Evolutionary conservation across 2,888 invertebrate genomes (phyloP).

Genomic region (Hermaeophaga mercurialis): DNA sequence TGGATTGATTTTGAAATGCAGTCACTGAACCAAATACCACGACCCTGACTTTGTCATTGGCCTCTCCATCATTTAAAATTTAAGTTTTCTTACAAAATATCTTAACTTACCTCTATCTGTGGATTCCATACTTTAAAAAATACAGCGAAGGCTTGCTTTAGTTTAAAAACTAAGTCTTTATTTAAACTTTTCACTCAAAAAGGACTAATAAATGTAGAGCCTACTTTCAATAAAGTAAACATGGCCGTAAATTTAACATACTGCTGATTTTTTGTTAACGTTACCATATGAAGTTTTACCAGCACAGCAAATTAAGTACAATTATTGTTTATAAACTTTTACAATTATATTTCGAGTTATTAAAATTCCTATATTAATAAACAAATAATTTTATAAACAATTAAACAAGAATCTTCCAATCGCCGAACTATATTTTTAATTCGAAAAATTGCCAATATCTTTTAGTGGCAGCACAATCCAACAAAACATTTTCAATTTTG

Average conservation of each 20-base stretch:
- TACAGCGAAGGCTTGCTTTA: slow-evolving; percentile 3
- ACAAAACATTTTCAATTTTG: no score
- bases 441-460: background rate
- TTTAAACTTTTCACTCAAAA: slow-evolving; percentile 48
- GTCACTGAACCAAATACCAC: slow-evolving; percentile 66
- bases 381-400: slow-evolving; percentile 9
- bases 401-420: background rate
- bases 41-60: slow-evolving; percentile 69
- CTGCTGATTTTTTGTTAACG: slow-evolving; percentile 2
- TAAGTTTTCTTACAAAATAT: slow-evolving; percentile 8
- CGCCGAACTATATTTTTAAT: slow-evolving; percentile 5
- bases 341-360: background rate
- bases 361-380: background rate
- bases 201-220: slow-evolving; percentile 51
- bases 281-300: background rate
- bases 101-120: slow-evolving; percentile 51
- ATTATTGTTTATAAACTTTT: background rate
- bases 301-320: slow-evolving; percentile 1
- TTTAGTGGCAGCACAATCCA: slow-evolving; percentile 12
- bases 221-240: slow-evolving; percentile 56
- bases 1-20: slow-evolving; percentile 55
- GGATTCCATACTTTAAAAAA: slow-evolving; percentile 48
- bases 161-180: background rate
- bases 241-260: slow-evolving; percentile 48
- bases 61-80: slow-evolving; percentile 52